Evolutionary conservation across 2,888 invertebrate genomes (phyloP), one percentile per base, ranked within the genome.

Genomic region (Chydorus sphaericus): DNA sequence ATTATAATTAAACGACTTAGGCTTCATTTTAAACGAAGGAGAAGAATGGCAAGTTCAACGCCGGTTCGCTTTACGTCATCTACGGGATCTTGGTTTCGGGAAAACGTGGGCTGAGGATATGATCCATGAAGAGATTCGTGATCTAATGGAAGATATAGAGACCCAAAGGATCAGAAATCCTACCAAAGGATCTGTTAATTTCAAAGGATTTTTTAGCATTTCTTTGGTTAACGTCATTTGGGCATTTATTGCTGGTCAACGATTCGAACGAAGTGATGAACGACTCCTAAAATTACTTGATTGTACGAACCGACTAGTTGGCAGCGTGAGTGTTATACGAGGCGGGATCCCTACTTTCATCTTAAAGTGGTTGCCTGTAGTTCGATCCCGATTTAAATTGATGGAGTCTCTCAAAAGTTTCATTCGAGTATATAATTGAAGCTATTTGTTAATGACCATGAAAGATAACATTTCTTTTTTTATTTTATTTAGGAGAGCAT

Each of bases 201-300:
- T 53, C 28, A 37, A 53, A 38, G 53, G 53, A 18, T 36, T 37
- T 37, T 53, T 63, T 55, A 56, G 56, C 8, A 48, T 55, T 8
- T 57, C 61, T 8, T 54, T 60, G 18, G 56, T 62, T 31, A 63
- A 63, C 55, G 60, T 63, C 4, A 56, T 63, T 6, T 63, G 63
- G 63, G 58, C 60, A 23, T 0, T 70, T 81, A 1, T 68, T 68
- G 48, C 73, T 20, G 33, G 51, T 52, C 29, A 30, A 53, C 60
- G 60, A 54, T 54, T 23, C 53, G 44, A 10, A 38, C 72, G 79
- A 50, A 72, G 77, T 31, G 81, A 84, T 62, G 65, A 68, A 23
- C 74, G 74, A 28, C 65, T 83, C 10, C 69, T 68, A 33, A 66
- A 72, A 33, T 69, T 84, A 6, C 71, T 83, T 33, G 69, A 76